Evolutionary conservation across 2,113 vertebrate species (phyloP), one percentile per base, ranked within the genome.

Genomic region (Ceyx melanurus): DNA sequence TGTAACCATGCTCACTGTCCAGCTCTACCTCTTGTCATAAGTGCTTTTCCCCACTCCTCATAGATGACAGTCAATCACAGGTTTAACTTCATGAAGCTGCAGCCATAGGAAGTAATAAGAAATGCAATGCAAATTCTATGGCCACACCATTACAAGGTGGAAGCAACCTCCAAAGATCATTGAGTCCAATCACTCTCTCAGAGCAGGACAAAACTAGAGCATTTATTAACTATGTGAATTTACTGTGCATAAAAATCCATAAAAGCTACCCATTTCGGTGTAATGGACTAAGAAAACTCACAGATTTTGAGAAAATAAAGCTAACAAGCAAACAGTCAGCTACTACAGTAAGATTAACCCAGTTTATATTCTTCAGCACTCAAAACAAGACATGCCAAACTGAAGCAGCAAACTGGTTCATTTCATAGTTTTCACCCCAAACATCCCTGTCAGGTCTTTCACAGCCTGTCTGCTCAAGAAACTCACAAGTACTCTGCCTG

Each of bases 61-160:
- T 19, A 78, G 71, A 29, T 13, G 43, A 79, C 22, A 51, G 51
- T 35, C 74, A 77, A 88, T 33, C 35, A 51, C 13, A 1, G 15
- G 57, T 57, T 93, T 93, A 72, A 94, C 94, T 89, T 92, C 61
- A 93, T 74, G 56, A 87, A 91, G 83, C 77, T 79, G 85, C 60
- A 76, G 31, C 68, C 53, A 76, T 58, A 92, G 73, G 72, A 85
- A 77, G 6, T 53, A 82, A 67, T 61, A 92, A 86, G 33, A 75
- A 83, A 66, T 4, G 29, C 28, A 66, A 70, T 62, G 33, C 67
- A 89, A 88, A 74, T 76, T 40, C 82, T 87, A 89, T 64, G 25
- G 62, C 82, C 87, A 92, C 60, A 42, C 23, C 48, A 82, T 37
- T 37, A 37, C 37, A 37, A 37, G 37, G 37, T 37, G 10, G 37